Percentiles rank a stretch among this genome's conserved stretches.
phyloP scores from a whole-genome alignment of 2,888 invertebrate species.

The Stomorhina lunata region DNA sequence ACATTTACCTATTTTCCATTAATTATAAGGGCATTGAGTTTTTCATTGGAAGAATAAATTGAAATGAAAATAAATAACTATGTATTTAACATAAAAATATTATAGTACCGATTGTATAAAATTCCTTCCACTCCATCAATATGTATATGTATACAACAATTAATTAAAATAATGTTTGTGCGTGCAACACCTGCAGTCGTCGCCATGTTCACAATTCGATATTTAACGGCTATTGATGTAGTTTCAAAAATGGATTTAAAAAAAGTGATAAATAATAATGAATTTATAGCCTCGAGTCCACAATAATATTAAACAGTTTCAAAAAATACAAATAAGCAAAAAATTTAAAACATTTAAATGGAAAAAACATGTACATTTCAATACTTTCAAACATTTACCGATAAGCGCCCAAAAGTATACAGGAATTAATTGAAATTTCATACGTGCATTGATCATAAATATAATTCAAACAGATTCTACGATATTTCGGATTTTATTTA shows the following conservation, averaged over 20 bases:
- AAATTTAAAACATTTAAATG: background rate
- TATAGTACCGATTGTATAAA: background rate
- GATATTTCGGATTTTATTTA: conserved; percentile 12
- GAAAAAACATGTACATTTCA: background rate
- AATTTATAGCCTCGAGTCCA: conserved; percentile 12
- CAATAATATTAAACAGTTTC: background rate
- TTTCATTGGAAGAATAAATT: conserved; percentile 13
- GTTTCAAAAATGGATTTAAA: conserved; percentile 2
- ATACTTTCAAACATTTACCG: too few species aligned
- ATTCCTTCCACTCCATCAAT: background rate
- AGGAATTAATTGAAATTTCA: conserved; percentile 35
- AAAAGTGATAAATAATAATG: background rate
- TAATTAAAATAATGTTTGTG: conserved; percentile 34
- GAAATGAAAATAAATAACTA: background rate
- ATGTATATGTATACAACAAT: conserved; percentile 4
- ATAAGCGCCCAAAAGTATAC: conserved; percentile 16
- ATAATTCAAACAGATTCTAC: conserved; percentile 15
- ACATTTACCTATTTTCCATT: background rate
- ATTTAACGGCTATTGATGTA: conserved; percentile 12
- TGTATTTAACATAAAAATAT: background rate
- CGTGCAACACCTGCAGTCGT: conserved; percentile 31
- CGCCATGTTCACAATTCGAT: conserved; percentile 8
- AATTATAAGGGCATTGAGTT: conserved; percentile 7
- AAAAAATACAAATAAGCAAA: background rate
- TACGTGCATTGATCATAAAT: conserved; percentile 15